Base-by-base conservation (phyloP, 2,888 invertebrate genomes). In the Aporophyla nigra region DNA sequence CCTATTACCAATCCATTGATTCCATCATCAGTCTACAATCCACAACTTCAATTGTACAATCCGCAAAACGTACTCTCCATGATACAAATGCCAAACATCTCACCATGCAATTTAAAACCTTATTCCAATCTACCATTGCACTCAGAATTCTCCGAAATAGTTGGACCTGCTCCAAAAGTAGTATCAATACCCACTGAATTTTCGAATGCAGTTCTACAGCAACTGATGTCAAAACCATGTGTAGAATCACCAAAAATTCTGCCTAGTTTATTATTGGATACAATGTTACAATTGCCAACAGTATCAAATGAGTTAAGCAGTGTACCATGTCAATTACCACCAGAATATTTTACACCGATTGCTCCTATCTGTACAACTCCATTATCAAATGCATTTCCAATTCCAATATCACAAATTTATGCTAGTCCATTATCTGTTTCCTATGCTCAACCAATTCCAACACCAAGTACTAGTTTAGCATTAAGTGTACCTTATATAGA, bases 391-490 rank as follows among this genome's bases (percentile, higher is more conserved):
- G 14, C 14, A 46, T 33, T 46, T 2, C 49, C 24, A n/a, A 46
- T 14, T 7, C 14, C 74, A 27, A 19, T 27, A 46, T 6, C 16
- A 62, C 51, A 61, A 33, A 33, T 0, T 4, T 46, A 46, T 75
- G 5, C n/a, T 1, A 62, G 19, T 46, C 67, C 67, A 43, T n/a
- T 16, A 33, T 56, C 72, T 0, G 9, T 43, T 14, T 33, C 61
- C 24, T 58, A n/a, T 21, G 62, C 46, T 27, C 63, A 62, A 16
- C 14, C 75, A 74, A 51, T 33, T 66, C 21, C 10, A 58, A 5
- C 14, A 10, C 3, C 33, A 40, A 16, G 6, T 43, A 6, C 12
- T 63, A 43, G 0, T 24, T 24, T 21, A 19, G 24, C 63, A 10
- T 14, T 46, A 58, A 33, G 33, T 63, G 10, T 27, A 2, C 40